Evolutionary conservation across 2,797 vertebrate genomes (phyloP).

Genomic region (Pipistrellus kuhlii): DNA sequence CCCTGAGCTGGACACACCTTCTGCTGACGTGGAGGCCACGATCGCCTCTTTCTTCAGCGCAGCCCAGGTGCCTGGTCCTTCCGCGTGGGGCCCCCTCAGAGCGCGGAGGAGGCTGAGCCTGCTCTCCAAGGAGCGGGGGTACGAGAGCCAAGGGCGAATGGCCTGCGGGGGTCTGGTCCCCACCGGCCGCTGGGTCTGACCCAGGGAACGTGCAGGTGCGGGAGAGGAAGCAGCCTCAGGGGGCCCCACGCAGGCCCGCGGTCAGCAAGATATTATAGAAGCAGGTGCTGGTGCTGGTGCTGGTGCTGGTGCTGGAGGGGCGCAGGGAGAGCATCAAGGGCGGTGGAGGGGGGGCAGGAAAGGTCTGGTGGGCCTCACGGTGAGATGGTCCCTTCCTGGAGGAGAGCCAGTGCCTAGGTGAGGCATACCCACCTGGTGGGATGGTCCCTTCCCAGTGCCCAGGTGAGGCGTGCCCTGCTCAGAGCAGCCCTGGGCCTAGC

Average conservation of each 20-base stretch:
- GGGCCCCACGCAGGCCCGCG: no score
- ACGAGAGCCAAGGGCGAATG: accelerated
- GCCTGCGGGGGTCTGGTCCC: neutral
- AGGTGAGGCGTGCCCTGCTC: no score
- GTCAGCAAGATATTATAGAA: no score
- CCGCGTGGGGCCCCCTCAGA: neutral
- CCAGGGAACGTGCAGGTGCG: neutral
- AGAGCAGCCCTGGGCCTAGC: no score
- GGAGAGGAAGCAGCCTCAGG: neutral
- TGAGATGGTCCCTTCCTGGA: neutral
- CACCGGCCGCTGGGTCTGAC: neutral
- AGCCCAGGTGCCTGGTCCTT: neutral
- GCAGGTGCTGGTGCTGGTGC: neutral
- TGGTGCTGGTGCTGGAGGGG: neutral
- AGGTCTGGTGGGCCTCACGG: neutral
- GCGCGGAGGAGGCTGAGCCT: no score
- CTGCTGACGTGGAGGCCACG: neutral
- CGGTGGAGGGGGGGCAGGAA: no score
- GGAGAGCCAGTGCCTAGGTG: no score
- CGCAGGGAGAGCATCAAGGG: accelerated
- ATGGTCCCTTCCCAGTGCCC: no score
- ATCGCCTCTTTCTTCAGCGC: neutral
- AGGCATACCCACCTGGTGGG: no score
- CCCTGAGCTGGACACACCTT: neutral
- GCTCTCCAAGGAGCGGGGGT: neutral